Evolutionary conservation across 2,888 invertebrate genomes (phyloP).

Genomic region (Tachina grossa): DNA sequence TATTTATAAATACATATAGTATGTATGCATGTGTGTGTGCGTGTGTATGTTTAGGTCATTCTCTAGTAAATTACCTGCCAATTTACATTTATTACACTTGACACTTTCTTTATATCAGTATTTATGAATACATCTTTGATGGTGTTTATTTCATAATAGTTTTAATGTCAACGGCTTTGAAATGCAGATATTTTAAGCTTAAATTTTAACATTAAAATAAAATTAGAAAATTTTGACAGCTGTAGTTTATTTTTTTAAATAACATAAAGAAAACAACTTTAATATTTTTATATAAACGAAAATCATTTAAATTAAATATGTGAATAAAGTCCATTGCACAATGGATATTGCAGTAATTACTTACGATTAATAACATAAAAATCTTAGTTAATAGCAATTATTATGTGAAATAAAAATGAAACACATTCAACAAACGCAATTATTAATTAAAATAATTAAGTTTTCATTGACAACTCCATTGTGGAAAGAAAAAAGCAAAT

Average conservation of each 20-base stretch:
- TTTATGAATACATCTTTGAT: constrained; percentile 38
- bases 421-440: constrained; percentile 45
- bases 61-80: constrained; percentile 71
- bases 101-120: constrained; percentile 64
- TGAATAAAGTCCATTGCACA: background rate
- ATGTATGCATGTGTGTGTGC: background rate
- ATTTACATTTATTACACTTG: constrained; percentile 68
- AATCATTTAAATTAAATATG: too few species aligned
- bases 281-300: too few species aligned
- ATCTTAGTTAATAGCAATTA: constrained; percentile 55
- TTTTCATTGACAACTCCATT: constrained; percentile 64
- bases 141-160: constrained; percentile 21
- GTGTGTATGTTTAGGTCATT: constrained; percentile 44
- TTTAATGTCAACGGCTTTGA: constrained; percentile 32
- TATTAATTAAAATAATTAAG: constrained; percentile 71
- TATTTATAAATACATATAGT: too few species aligned
- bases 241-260: too few species aligned
- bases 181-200: constrained; percentile 22
- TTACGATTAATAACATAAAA: constrained; percentile 37
- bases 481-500: constrained; percentile 35
- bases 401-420: constrained; percentile 33
- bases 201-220: background rate
- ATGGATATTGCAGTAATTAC: constrained; percentile 36
- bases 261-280: too few species aligned
- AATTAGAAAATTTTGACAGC: background rate